A percentile compares a stretch with the other conserved stretches of the same genome.
Evolutionary conservation across 1,140 invertebrate species (phyloP).

Genomic region (Saxidomus purpurata): DNA sequence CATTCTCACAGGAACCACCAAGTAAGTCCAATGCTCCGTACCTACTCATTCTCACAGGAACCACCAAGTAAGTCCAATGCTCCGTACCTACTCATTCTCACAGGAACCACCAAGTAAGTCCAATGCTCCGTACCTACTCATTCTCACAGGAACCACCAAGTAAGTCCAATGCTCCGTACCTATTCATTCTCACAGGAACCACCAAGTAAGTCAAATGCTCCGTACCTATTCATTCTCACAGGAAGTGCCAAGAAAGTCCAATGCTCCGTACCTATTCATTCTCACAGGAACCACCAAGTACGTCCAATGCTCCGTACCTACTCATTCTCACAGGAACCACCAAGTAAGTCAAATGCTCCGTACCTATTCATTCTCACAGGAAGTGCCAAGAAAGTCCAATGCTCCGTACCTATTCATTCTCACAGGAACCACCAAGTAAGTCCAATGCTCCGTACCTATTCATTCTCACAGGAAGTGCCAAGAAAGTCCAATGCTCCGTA

Average conservation of each 20-base stretch:
- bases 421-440: constrained; percentile 50
- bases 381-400: constrained; percentile 37
- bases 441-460: constrained; percentile 40
- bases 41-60: constrained; percentile 43
- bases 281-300: constrained; percentile 49
- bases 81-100: constrained; percentile 43
- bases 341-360: constrained; percentile 42
- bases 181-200: constrained; percentile 42
- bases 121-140: constrained; percentile 36
- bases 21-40: constrained; percentile 47
- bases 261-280: constrained; percentile 47
- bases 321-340: constrained; percentile 42
- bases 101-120: constrained; percentile 53
- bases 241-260: constrained; percentile 46
- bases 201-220: constrained; percentile 46
- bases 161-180: constrained; percentile 43
- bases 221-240: constrained; percentile 48
- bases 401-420: constrained; percentile 51
- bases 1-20: constrained; percentile 40
- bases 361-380: constrained; percentile 54
- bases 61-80: constrained; percentile 44
- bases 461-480: constrained; percentile 44
- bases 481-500: constrained; percentile 45
- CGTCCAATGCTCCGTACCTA: constrained; percentile 33
- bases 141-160: constrained; percentile 46